Conservation (phyloP, 2,888 invertebrate genomes). For the Drosophila koepferae region DNA sequence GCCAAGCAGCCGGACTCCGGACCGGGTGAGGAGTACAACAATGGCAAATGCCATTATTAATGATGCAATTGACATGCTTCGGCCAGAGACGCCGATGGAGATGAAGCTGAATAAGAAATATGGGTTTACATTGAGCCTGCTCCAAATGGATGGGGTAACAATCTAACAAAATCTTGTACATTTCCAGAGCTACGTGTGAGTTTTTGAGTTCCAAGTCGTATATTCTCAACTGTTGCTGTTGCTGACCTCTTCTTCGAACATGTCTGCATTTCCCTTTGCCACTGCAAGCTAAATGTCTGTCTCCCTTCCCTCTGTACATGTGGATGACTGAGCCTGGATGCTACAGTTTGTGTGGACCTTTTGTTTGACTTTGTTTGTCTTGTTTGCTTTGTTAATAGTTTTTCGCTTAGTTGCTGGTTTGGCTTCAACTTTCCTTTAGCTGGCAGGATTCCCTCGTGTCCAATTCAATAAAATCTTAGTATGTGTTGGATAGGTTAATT, state of each 20-base stretch:
- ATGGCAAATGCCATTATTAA: constrained; percentile 69
- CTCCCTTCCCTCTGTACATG: not conserved
- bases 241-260: not conserved
- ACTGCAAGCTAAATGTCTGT: constrained; percentile 9
- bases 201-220: constrained; percentile 4
- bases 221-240: constrained; percentile 3
- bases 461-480: constrained; percentile 63
- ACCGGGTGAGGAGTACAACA: constrained; percentile 17
- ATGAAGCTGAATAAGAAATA: constrained; percentile 42
- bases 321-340: constrained; percentile 6
- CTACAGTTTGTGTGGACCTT: constrained; percentile 37
- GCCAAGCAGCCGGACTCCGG: constrained; percentile 7
- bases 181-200: constrained; percentile 16
- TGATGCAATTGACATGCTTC: constrained; percentile 74
- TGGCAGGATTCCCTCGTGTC: constrained; percentile 32
- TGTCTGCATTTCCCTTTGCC: not conserved
- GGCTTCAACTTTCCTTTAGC: constrained; percentile 7
- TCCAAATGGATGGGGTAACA: constrained; percentile 13
- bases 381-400: constrained; percentile 66
- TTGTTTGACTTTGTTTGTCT: constrained; percentile 45
- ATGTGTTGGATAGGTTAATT: constrained; percentile 67
- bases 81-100: constrained; percentile 20
- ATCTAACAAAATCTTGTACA: constrained; percentile 33
- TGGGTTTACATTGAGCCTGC: constrained; percentile 33
- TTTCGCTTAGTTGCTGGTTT: constrained; percentile 18